Evolutionary conservation across 1,140 invertebrate genomes (phyloP), one percentile per base, ranked within the genome.

Genomic region (Teleopsis dalmanni): DNA sequence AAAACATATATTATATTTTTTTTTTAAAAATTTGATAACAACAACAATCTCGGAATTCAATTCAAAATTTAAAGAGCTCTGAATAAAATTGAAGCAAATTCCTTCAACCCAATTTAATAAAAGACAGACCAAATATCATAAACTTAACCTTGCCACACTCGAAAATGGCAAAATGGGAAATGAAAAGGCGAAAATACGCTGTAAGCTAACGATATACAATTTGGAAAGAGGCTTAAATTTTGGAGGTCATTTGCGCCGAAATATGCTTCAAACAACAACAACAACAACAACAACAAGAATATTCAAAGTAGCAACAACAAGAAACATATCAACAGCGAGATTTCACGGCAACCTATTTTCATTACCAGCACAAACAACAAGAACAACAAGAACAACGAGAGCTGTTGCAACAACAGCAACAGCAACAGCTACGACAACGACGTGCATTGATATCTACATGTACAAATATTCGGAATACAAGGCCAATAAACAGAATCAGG

Each of bases 291-390:
- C 44, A 36, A 19, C 9, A 16, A 46, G 29, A 35, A 46, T 16
- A 35, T 35, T 22, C 19, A 27, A 31, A 21, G 34, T 29, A 46
- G 44, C 33, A 34, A 16, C 41, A 43, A 43, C 41, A 43, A 43
- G 41, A 27, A 43, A 27, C 31, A 43, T 25, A 27, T 43, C 41
- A 43, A 43, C 41, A 43, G 41, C 26, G 26, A 43, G 31, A 43
- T 27, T 43, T 31, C 41, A 43, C 41, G 41, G 41, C 41, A 43
- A 43, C 41, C 41, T 27, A 43, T 29, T 43, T 43, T 43, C 41
- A 27, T 29, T 43, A 29, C 31, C 41, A 13, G 31, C 31, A 26
- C 16, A 43, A 25, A 43, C 27, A 27, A 43, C 41, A 27, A 31
- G 11, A 13, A 23, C 41, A 27, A 29, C 16, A 27, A 29, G 14